Evolutionary conservation across 2,888 invertebrate genomes (phyloP), one percentile per base, ranked within the genome.

Genomic region (Apeira syringaria): DNA sequence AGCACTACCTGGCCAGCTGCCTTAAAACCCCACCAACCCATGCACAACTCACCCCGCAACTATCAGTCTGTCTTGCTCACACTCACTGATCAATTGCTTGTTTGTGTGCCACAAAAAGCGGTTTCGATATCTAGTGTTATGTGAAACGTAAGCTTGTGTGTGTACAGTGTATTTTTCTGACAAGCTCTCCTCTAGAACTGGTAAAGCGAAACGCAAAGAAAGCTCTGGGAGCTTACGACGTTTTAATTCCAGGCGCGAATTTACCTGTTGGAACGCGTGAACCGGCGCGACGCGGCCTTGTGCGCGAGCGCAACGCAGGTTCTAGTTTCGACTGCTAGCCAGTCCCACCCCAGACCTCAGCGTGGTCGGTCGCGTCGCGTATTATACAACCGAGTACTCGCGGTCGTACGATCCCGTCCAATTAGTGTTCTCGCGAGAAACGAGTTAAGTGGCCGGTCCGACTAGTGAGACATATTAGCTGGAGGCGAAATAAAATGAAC

Each of bases 251-350:
- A 52, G 56, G 68, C 72, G 62, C 68, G 70, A 79, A 77, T 80
- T 90, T 89, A 91, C 90, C 90, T 90, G 90, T 88, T 91, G 91
- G 92, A 91, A 90, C 92, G 88, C 87, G 86, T 88, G 88, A 90
- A 90, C 88, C 85, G 80, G 77, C 82, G 87, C 90, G 86, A 53
- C 53, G 87, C 85, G 89, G 91, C 89, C 91, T 90, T 90, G 91
- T 90, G 91, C 90, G 91, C 91, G 91, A 90, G 89, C 90, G 89
- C 89, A 84, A 70, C 79, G 76, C 83, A 86, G 82, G 86, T 87
- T 83, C 69, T 77, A 80, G 74, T 78, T 87, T 83, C 69, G 78
- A 80, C 74, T 78, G 62, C 64, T 58, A 78, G 74, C 80, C 79
- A 90, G 91, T 91, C 85, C 84, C 84, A 88, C 82, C 84, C 81